phyloP scores from a whole-genome alignment of 2,797 vertebrate genomes.

The Capromys pilorides region DNA sequence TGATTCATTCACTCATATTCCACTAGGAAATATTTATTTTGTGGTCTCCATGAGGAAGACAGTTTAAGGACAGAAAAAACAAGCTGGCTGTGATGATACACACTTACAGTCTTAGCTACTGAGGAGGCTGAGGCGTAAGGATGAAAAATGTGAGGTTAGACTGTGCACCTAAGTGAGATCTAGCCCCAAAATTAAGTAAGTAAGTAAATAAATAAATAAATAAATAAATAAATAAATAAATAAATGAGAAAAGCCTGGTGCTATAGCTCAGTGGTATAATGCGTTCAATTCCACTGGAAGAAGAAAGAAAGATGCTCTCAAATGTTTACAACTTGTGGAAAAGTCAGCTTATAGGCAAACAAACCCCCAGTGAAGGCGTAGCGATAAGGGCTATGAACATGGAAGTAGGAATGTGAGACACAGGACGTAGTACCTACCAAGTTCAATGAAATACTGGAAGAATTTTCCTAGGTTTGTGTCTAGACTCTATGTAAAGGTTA shows the following conservation, averaged over 20 bases:
- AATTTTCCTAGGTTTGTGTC: background rate
- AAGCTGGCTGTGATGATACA: background rate
- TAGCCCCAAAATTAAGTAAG: background rate
- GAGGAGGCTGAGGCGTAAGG: background rate
- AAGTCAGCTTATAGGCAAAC: background rate
- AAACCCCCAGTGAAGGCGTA: too few relatives aligned
- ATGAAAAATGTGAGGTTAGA: background rate
- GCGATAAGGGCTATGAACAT: accelerated
- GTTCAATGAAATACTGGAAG: accelerated
- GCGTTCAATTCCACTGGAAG: background rate
- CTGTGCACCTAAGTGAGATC: background rate
- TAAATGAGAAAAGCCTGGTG: background rate
- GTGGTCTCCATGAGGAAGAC: background rate
- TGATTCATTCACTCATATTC: accelerated
- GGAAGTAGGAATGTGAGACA: accelerated
- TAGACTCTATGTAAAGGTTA: background rate
- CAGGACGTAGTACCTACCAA: accelerated
- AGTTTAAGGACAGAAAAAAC: background rate
- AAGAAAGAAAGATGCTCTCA: background rate
- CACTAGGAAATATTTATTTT: background rate
- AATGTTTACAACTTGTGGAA: too few relatives aligned
- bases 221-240: too few relatives aligned
- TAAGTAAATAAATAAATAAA: too few relatives aligned
- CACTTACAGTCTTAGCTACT: background rate
- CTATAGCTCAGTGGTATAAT: background rate